Evolutionary conservation across 2,113 vertebrate genomes (phyloP).

Genomic region (Otis tarda): DNA sequence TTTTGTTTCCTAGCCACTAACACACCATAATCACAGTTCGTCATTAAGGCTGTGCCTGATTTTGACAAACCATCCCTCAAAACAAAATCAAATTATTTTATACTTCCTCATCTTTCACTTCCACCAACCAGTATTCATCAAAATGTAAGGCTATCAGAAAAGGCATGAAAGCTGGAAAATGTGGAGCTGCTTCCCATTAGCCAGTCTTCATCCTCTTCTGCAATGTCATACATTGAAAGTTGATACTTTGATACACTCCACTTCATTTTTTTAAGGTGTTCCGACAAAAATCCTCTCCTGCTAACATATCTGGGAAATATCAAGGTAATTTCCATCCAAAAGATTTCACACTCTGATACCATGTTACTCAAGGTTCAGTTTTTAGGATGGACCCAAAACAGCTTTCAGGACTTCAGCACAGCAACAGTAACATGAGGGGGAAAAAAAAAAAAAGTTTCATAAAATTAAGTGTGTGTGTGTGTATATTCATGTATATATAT

Average conservation of each 20-base stretch:
- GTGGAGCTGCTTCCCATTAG: neutral
- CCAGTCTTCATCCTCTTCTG: neutral
- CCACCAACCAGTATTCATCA: neutral
- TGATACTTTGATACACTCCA: neutral
- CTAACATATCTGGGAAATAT: neutral
- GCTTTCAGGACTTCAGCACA: neutral
- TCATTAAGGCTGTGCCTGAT: neutral
- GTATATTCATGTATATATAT: too few species aligned
- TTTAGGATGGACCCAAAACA: neutral
- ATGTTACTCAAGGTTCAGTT: fast-evolving
- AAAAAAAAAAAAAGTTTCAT: neutral
- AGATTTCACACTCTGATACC: neutral
- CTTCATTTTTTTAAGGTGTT: neutral
- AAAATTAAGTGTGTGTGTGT: neutral
- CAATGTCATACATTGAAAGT: neutral
- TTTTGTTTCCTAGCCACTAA: neutral
- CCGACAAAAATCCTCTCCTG: neutral
- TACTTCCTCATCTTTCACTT: neutral
- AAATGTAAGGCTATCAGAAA: neutral
- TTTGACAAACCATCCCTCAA: neutral
- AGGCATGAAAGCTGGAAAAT: neutral
- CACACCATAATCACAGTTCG: neutral
- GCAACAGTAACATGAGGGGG: neutral
- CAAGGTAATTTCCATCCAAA: neutral
- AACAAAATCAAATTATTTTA: neutral